Percentiles rank a stretch among this genome's conserved stretches.
Conservation (phyloP, 2,888 invertebrate species). For the Ecdyonurus torrentis region DNA sequence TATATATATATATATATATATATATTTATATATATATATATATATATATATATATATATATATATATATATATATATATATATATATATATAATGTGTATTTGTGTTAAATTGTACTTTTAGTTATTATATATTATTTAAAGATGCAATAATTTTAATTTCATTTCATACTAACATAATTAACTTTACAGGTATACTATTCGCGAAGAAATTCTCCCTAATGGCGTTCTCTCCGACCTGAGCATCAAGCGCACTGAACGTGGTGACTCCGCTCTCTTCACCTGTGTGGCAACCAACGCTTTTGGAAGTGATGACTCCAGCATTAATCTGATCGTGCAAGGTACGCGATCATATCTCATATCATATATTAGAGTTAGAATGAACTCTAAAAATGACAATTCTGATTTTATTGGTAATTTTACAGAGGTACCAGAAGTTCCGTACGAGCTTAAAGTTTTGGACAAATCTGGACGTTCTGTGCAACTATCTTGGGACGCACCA, state of each 20-base stretch:
- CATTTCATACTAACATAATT: neutral
- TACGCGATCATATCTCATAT: conserved; percentile 20
- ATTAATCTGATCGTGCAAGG: conserved; percentile 90
- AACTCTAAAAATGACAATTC: neutral
- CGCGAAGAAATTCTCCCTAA: conserved; percentile 72
- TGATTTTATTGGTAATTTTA: conserved; percentile 14
- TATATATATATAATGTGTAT: neutral
- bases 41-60: too few relatives aligned
- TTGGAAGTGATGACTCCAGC: conserved; percentile 88
- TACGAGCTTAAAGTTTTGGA: conserved; percentile 76
- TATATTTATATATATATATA: too few relatives aligned
- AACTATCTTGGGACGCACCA: conserved; percentile 81
- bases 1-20: too few relatives aligned
- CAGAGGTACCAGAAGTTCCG: conserved; percentile 78
- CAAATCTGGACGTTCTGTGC: conserved; percentile 79
- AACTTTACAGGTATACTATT: conserved; percentile 26
- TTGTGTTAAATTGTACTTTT: neutral
- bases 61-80: neutral
- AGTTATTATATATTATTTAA: too few relatives aligned
- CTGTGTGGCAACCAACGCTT: conserved; percentile 84
- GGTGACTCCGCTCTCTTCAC: conserved; percentile 80
- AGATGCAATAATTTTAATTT: neutral
- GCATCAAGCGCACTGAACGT: conserved; percentile 76
- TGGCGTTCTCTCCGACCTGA: conserved; percentile 74
- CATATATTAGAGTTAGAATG: too few relatives aligned